phyloP scores from a whole-genome alignment of 2,888 invertebrate species.

The Aleiodes alternator region DNA sequence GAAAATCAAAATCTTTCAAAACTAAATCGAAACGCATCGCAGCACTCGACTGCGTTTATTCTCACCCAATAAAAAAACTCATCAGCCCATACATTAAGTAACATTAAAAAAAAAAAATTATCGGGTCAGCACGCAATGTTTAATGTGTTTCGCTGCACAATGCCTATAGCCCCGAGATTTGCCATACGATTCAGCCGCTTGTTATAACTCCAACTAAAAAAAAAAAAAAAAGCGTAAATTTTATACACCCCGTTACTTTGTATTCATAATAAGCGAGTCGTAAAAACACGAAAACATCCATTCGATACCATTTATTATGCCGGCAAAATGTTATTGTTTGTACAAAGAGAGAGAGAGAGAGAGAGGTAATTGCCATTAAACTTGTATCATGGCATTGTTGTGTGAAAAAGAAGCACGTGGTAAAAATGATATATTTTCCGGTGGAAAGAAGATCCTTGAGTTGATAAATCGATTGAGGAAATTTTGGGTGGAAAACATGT shows the following conservation, averaged over 20 bases:
- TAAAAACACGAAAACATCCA: constrained; percentile 70
- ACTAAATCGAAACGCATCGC: too few relatives aligned
- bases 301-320: constrained; percentile 70
- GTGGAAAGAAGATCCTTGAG: background rate
- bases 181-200: constrained; percentile 9
- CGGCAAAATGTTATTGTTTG: constrained; percentile 52
- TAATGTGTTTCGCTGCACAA: background rate
- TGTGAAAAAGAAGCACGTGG: constrained; percentile 26
- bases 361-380: constrained; percentile 50
- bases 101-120: background rate
- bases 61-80: constrained; percentile 9
- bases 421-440: too few relatives aligned
- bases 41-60: background rate
- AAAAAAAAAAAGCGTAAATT: constrained; percentile 15
- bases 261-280: constrained; percentile 66
- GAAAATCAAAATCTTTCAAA: too few relatives aligned
- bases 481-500: background rate
- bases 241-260: constrained; percentile 61
- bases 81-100: background rate
- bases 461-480: background rate
- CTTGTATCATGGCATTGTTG: constrained; percentile 49
- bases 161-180: background rate
- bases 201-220: constrained; percentile 12
- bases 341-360: constrained; percentile 29
- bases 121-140: background rate